phyloP scores from a whole-genome alignment of 2,888 invertebrate genomes.

The Sturmia bella region DNA sequence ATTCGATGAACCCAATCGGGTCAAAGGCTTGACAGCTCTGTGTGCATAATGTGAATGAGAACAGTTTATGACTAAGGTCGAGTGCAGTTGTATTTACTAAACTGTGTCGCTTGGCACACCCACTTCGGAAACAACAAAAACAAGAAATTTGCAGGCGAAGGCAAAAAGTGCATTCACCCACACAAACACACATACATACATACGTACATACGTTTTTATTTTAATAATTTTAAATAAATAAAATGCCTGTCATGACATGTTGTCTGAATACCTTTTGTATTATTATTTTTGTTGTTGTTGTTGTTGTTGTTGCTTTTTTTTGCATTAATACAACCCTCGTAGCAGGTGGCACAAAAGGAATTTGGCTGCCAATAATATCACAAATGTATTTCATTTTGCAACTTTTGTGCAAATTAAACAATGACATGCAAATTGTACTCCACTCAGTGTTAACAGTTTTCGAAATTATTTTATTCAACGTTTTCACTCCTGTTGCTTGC shows the following conservation, averaged over 20 bases:
- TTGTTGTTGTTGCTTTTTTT: too few relatives aligned
- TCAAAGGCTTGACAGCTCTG: slow-evolving; percentile 76
- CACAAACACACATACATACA: too few relatives aligned
- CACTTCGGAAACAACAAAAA: slow-evolving; percentile 19
- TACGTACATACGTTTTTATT: background rate
- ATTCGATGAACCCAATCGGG: slow-evolving; percentile 82
- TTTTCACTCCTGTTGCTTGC: slow-evolving; percentile 14
- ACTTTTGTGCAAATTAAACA: slow-evolving; percentile 66
- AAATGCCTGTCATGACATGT: slow-evolving; percentile 60
- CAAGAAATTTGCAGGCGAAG: too few relatives aligned
- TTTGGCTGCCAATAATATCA: background rate
- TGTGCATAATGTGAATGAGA: slow-evolving; percentile 73
- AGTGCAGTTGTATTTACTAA: background rate
- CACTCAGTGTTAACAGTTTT: background rate
- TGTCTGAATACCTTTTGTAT: background rate
- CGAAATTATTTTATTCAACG: background rate
- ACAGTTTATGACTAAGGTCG: slow-evolving; percentile 14
- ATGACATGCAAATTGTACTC: slow-evolving; percentile 43
- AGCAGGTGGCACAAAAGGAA: background rate
- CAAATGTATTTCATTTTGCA: slow-evolving; percentile 50
- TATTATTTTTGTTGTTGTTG: background rate
- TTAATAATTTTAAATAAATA: slow-evolving; percentile 21
- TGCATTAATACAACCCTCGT: slow-evolving; percentile 10
- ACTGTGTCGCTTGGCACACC: slow-evolving; percentile 44
- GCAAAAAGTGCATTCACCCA: too few relatives aligned